phyloP scores from a whole-genome alignment of 2,113 vertebrate genomes.

The Pluvialis apricaria region DNA sequence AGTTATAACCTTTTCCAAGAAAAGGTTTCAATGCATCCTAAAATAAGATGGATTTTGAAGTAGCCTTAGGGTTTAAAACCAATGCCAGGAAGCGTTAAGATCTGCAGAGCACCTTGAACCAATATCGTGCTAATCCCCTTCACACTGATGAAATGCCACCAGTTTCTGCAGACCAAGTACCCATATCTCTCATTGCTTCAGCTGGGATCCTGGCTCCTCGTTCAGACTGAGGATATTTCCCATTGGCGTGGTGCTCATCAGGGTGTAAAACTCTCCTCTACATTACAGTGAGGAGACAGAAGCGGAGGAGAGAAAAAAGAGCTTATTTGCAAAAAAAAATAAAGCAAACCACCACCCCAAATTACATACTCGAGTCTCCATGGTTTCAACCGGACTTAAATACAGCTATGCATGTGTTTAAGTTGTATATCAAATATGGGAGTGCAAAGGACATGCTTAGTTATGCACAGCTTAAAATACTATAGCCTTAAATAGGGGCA shows the following conservation, averaged over 20 bases:
- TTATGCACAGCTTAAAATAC: background rate
- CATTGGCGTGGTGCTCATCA: background rate
- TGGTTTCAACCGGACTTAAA: background rate
- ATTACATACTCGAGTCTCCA: background rate
- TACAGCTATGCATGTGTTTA: background rate
- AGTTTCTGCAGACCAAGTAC: background rate
- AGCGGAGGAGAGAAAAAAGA: background rate
- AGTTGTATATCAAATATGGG: background rate
- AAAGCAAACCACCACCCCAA: background rate
- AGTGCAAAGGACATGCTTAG: background rate
- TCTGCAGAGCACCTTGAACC: slow-evolving; percentile 12
- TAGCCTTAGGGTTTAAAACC: background rate
- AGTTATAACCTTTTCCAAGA: background rate
- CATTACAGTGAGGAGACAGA: background rate
- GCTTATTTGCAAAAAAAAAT: background rate
- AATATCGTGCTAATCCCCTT: background rate
- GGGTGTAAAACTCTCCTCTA: background rate
- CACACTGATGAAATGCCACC: background rate
- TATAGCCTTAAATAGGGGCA: background rate
- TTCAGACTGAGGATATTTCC: background rate
- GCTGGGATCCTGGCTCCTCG: background rate
- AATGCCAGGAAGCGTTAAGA: background rate
- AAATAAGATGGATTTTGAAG: background rate
- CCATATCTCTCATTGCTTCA: background rate
- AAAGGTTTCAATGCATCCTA: background rate